Base-by-base conservation (phyloP, 2,797 vertebrate genomes). In the Kryptolebias ocellatus region DNA sequence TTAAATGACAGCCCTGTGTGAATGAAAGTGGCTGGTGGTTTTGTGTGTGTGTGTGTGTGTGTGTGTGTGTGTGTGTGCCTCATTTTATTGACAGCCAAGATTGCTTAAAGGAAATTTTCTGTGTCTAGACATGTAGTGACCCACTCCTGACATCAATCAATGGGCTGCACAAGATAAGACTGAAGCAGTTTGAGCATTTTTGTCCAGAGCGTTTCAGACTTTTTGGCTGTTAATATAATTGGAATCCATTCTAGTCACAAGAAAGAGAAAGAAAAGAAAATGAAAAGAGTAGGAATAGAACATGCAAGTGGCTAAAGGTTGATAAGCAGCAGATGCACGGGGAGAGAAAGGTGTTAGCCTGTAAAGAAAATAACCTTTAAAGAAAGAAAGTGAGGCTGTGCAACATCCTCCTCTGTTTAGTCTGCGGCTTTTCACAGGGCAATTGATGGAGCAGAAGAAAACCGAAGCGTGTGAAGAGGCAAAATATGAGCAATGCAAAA, bases 361-460 rank as follows among this genome's bases (percentile, higher is more conserved):
- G 72, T 73, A 71, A 74, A 34, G 45, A 60, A 71, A 79, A 70
- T 60, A 67, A 74, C 24, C 46, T 47, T 59, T 29, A 56, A 58
- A 70, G 68, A 74, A 80, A 75, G 67, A 60, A 67, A 66, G 73
- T 69, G 78, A 79, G 68, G 86, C 92, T 86, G 86, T 65, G 87
- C 83, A 83, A 83, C 87, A 93, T 94, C 80, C 84, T 91, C 87
- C 83, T 77, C 78, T 68, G 80, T 90, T 87, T 89, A 82, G 88
- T 83, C 83, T 84, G 83, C 80, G 75, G 80, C 72, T 68, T 85
- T 75, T 80, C 53, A 84, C 86, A 90, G 83, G 76, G 75, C 90
- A 90, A 93, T 91, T 90, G 92, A 93, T 92, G 85, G 87, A 83
- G 86, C 76, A 15, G 78, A 72, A 84, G 81, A 76, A 76, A 83